phyloP scores from a whole-genome alignment of 53 echinoderm and acorn worm genomes.

The Paracentrotus lividus region DNA sequence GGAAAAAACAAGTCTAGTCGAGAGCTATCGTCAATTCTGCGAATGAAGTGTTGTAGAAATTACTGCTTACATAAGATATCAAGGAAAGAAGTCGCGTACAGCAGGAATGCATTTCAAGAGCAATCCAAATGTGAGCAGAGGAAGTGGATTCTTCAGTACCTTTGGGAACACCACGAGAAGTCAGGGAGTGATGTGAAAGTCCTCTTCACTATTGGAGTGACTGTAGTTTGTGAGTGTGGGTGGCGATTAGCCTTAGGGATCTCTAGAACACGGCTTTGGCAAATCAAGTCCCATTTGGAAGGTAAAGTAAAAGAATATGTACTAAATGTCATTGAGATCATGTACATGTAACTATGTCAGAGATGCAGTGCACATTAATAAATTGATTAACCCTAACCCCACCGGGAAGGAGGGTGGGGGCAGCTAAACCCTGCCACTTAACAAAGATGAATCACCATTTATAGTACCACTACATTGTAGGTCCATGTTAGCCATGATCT shows the following conservation, averaged over 20 bases:
- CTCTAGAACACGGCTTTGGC: conserved; percentile 37
- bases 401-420: too few species aligned
- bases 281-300: too few species aligned
- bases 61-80: conserved; percentile 41
- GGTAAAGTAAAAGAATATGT: too few species aligned
- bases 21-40: conserved; percentile 15
- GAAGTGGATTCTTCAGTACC: conserved; percentile 39
- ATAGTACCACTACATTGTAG: too few species aligned
- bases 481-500: too few species aligned
- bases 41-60: conserved; percentile 44
- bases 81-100: not conserved
- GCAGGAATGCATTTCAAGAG: conserved; percentile 4
- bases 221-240: conserved; percentile 22
- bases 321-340: too few species aligned
- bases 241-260: conserved; percentile 49
- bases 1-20: conserved; percentile 27
- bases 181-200: not conserved
- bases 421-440: too few species aligned
- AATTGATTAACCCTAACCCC: too few species aligned
- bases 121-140: conserved; percentile 49
- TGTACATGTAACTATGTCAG: too few species aligned
- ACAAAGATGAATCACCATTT: too few species aligned
- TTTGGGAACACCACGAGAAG: conserved; percentile 3
- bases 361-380: too few species aligned
- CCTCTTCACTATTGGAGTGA: conserved; percentile 15